Evolutionary conservation across 1,140 invertebrate species (phyloP), one percentile per base, ranked within the genome.

Genomic region (Parapsyche elsis): DNA sequence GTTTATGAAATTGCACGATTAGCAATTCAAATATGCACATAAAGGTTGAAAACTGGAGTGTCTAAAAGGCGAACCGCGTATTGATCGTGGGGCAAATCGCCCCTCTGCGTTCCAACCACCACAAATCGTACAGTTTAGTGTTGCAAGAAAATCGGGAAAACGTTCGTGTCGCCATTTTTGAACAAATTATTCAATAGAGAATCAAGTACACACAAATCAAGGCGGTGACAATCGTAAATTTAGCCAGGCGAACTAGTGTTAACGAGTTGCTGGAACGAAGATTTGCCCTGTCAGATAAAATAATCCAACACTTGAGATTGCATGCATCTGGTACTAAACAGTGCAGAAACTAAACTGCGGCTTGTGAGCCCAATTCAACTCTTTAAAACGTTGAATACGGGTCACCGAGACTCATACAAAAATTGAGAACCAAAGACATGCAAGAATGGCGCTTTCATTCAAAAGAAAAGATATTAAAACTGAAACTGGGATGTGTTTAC

Each of bases 11-110:
- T 53, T 53, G 2, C 12, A 21, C 16, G n/a, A 61, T 53, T 53
- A 61, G 14, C 57, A 21, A 61, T 67, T 67, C 9, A 67, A 67
- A 67, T n/a, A 10, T 26, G 64, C 4, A 5, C 23, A 26, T 9
- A 24, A 26, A 19, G 16, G 57, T 21, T 61, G 57, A 61, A 61
- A 61, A 61, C 5, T 21, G 1, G 30, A 21, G 16, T 61, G 57
- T 61, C 57, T 61, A 61, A 38, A 61, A 21, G 57, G 57, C 57
- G 64, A 67, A 67, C 64, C 64, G 24, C 21, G 64, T 67, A 67
- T 67, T 67, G 64, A 67, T 67, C 64, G 64, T 26, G 9, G 64
- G 64, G 64, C 64, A 67, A 14, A 67, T 61, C 57, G 57, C 57
- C 57, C 57, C 57, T 61, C 57, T 61, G 57, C 57, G 21, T 5